Percentiles rank a stretch among this genome's conserved stretches.
Evolutionary conservation across 1,140 invertebrate genomes (phyloP).

Genomic region (Drosophila triauraria): DNA sequence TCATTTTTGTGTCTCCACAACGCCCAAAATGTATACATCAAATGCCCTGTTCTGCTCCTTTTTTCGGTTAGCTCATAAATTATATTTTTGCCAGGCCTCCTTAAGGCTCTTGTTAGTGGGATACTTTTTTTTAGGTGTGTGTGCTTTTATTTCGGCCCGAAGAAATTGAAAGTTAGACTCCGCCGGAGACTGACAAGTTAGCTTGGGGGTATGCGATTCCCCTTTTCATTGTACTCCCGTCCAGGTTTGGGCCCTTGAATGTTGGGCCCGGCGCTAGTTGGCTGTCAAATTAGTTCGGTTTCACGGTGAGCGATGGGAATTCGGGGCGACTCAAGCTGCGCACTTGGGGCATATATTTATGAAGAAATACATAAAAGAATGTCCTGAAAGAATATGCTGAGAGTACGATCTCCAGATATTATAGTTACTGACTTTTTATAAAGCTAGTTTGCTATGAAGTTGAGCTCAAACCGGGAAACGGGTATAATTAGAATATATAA

Average conservation of each 20-base stretch:
- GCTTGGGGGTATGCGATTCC: slow-evolving; percentile 28
- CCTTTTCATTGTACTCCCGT: slow-evolving; percentile 17
- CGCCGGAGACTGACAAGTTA: slow-evolving; percentile 62
- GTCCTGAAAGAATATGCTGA: not conserved
- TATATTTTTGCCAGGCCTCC: slow-evolving; percentile 59
- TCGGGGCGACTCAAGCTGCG: slow-evolving; percentile 29
- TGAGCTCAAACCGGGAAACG: too few species aligned
- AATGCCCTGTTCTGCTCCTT: slow-evolving; percentile 53
- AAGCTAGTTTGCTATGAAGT: too few species aligned
- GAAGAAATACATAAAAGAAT: not conserved
- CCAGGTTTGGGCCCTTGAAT: slow-evolving; percentile 5
- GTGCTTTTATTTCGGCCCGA: slow-evolving; percentile 14
- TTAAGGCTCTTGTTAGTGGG: slow-evolving; percentile 14
- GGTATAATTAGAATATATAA: too few species aligned
- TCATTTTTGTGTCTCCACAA: slow-evolving; percentile 81
- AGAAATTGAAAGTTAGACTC: slow-evolving; percentile 69
- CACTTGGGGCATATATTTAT: slow-evolving; percentile 1
- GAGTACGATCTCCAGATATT: not conserved
- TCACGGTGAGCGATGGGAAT: slow-evolving; percentile 61
- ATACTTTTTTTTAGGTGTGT: slow-evolving; percentile 25
- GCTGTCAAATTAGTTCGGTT: slow-evolving; percentile 77
- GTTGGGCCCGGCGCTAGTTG: slow-evolving; percentile 66
- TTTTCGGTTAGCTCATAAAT: slow-evolving; percentile 68
- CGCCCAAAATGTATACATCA: slow-evolving; percentile 80
- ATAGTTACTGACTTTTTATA: too few species aligned